Base-by-base conservation (phyloP, 2,888 invertebrate genomes). In the Cheilosia variabilis region DNA sequence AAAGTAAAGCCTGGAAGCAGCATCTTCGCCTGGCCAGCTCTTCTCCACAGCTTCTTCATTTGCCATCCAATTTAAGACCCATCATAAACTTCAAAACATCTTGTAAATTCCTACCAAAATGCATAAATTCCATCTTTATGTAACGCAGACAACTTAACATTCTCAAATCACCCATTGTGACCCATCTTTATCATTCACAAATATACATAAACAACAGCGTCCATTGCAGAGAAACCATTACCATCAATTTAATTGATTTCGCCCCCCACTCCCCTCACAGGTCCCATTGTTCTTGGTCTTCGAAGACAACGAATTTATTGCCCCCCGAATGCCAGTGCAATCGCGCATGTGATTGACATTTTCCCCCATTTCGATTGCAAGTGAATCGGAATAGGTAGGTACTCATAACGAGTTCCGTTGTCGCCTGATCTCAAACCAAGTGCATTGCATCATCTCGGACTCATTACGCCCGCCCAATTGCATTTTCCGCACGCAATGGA, bases 241-340 rank as follows among this genome's bases (percentile, higher is more conserved):
- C 75, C 79, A 80, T 80, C 69, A 80, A 80, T 76, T 80, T 71
- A 66, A 80, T 84, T 66, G 73, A 68, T 84, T 65, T 55, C n/a
- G n/a, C 69, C 53, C 31, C 53, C 63, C 47, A 27, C 27, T 27
- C 6, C 27, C 2, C 17, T 4, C 17, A 45, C n/a, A 27, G n/a
- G n/a, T 27, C 3, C 57, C 69, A 69, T 84, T 79, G 79, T 79
- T 75, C 53, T 22, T 13, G 52, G 22, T 27, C 15, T 15, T 27
- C 15, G 24, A 63, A 73, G 58, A 69, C 69, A 53, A n/a, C 24
- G 43, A 75, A 80, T 84, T 84, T 79, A 84, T 84, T 53, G 34
- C 68, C 62, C 41, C n/a, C 31, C 43, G 37, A 13, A 34, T 60
- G 50, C 45, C 47, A 66, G 37, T 65, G 72, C 63, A 73, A 55